Percentiles rank a stretch among this genome's conserved stretches.
Evolutionary conservation across 2,888 invertebrate genomes (phyloP).

Genomic region (Mythimna loreyi): DNA sequence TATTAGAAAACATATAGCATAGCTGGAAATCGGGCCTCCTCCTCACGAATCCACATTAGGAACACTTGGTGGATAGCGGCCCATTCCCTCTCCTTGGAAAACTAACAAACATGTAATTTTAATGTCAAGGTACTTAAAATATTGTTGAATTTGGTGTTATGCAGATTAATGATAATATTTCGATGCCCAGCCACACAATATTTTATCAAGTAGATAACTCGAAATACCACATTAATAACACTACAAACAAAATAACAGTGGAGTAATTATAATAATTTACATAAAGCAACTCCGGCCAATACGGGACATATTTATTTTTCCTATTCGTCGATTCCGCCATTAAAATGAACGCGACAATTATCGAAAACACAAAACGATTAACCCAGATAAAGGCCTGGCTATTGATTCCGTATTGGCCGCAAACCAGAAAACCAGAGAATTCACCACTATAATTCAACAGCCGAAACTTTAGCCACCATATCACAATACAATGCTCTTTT

Average conservation of each 20-base stretch:
- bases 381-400: constrained; percentile 72
- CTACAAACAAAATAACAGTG: constrained; percentile 22
- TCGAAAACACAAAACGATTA: constrained; percentile 77
- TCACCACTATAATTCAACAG: constrained; percentile 40
- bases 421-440: constrained; percentile 68
- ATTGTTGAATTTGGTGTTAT: neutral
- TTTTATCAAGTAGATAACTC: neutral
- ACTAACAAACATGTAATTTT: neutral
- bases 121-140: neutral
- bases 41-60: too few species aligned
- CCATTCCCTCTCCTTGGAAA: too few species aligned
- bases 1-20: too few species aligned
- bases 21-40: too few species aligned
- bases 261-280: constrained; percentile 33
- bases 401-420: constrained; percentile 71
- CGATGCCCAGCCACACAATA: neutral
- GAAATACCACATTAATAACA: constrained; percentile 24
- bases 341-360: constrained; percentile 75
- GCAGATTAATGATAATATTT: neutral
- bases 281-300: constrained; percentile 30
- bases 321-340: constrained; percentile 55
- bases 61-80: too few species aligned
- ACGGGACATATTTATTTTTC: constrained; percentile 53
- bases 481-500: constrained; percentile 46
- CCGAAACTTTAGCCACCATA: constrained; percentile 32